Base-by-base conservation (phyloP, 2,113 vertebrate genomes). In the Anguilla rostrata region DNA sequence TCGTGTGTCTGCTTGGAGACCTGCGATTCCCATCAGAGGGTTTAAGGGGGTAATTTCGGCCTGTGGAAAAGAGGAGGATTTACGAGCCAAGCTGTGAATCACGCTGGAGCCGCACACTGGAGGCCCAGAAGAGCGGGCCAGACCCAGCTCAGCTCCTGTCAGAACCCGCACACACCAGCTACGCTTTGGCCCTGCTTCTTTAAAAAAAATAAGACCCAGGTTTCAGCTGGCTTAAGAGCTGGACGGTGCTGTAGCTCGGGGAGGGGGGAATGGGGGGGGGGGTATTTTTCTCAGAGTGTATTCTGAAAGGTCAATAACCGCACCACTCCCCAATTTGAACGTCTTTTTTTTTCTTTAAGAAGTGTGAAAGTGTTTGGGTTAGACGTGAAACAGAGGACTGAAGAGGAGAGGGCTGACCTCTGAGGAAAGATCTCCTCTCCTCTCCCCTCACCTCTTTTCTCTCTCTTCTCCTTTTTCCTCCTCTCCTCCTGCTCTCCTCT, bases 321-420 rank as follows among this genome's bases (percentile, higher is more conserved):
- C 79, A 53, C 83, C 84, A 78, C 84, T 86, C 26, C 57, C 91
- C 89, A 87, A 82, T 92, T 89, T 91, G 6, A 5, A 75, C 34
- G 1, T 12, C 11, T 66, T 66, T 66, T 63, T 63, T 63, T 66
- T 66, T 66, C 11, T 66, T 60, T 11, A 2, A 60, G 14, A 14
- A 60, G 18, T 9, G 57, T 56, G 9, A 56, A 56, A 14, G 57
- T 18, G 18, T 16, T 60, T 2, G 57, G 57, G 18, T 18, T 9
- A 20, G 3, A 14, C 3, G 57, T 15, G 57, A 60, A 60, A 60
- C 1, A 60, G 18, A 60, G 14, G 18, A 9, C 15, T 14, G 57
- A 15, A 60, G 57, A 14, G 18, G 60, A 66, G 56, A 66, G 4
- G 9, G 60, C 60, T 26, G 60, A 66, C 20, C 20, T 63, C 18